Percentiles rank a stretch among this genome's conserved stretches.
These are phyloP conservation scores for Agrochola litura DNA, from an alignment of 2,888 invertebrate species.

Conservation along the genomic window DNA sequence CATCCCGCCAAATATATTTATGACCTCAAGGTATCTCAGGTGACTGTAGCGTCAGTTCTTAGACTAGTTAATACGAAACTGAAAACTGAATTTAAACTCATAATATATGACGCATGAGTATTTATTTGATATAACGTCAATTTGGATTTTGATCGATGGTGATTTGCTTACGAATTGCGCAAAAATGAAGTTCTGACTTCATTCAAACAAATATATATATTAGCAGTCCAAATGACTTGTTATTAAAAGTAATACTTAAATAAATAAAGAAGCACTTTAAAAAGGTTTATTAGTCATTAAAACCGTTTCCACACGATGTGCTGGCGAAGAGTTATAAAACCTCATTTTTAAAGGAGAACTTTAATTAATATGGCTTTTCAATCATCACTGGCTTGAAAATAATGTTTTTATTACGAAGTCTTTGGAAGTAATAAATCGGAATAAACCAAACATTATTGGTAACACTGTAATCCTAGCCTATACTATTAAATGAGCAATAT, in stretches of 20 bases:
- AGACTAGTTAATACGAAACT: not conserved
- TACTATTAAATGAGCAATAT: too few species aligned
- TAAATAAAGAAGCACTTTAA: slow-evolving; percentile 38
- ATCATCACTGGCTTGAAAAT: slow-evolving; percentile 25
- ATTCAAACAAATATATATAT: slow-evolving; percentile 39
- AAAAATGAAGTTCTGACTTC: too few species aligned
- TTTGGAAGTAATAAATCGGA: not conserved
- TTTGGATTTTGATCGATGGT: not conserved
- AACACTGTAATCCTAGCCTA: too few species aligned
- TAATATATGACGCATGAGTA: not conserved
- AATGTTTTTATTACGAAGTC: not conserved
- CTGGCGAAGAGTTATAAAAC: slow-evolving; percentile 40
- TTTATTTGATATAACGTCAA: not conserved
- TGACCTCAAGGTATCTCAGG: slow-evolving; percentile 39
- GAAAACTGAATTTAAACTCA: slow-evolving; percentile 1
- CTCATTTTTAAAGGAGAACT: slow-evolving; percentile 41
- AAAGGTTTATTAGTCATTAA: slow-evolving; percentile 55
- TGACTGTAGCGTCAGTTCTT: slow-evolving; percentile 27
- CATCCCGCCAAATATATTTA: slow-evolving; percentile 75
- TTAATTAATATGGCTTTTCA: slow-evolving; percentile 46
- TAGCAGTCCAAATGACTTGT: slow-evolving; percentile 26
- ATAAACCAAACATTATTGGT: not conserved
- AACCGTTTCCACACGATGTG: slow-evolving; percentile 35
- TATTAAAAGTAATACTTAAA: slow-evolving; percentile 40
- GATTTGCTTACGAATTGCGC: not conserved